phyloP scores from a whole-genome alignment of 2,888 invertebrate species.

The Lithophane ornitopus region DNA sequence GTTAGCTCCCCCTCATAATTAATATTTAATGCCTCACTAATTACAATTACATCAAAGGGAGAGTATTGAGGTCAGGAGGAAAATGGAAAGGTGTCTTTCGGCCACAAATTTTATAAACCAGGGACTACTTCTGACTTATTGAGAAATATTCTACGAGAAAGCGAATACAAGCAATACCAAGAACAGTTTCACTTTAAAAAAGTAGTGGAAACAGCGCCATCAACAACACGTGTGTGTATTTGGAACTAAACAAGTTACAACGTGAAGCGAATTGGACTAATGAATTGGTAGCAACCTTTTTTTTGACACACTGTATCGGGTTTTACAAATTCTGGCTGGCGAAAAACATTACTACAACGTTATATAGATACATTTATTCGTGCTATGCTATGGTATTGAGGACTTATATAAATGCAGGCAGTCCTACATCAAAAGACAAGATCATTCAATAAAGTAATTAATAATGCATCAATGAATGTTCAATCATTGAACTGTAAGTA shows the following conservation, averaged over 20 bases:
- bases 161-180: neutral
- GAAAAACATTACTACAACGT: neutral
- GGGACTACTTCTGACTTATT: too few relatives aligned
- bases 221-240: neutral
- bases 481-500: conserved; percentile 1
- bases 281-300: neutral
- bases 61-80: conserved; percentile 25
- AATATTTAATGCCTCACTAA: conserved; percentile 23
- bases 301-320: conserved; percentile 8
- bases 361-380: neutral
- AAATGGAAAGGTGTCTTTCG: conserved; percentile 12
- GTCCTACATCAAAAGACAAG: neutral
- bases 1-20: neutral
- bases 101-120: neutral
- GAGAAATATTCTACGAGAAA: neutral
- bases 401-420: neutral
- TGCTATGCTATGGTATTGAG: too few relatives aligned
- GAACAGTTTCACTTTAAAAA: neutral
- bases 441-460: conserved; percentile 39
- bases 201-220: neutral
- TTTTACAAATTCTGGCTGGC: neutral
- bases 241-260: conserved; percentile 12
- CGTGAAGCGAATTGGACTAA: conserved; percentile 22
- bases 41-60: conserved; percentile 25
- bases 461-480: conserved; percentile 23